Evolutionary conservation across 1,140 invertebrate genomes (phyloP), one percentile per base, ranked within the genome.

Genomic region (Helicoverpa armigera): DNA sequence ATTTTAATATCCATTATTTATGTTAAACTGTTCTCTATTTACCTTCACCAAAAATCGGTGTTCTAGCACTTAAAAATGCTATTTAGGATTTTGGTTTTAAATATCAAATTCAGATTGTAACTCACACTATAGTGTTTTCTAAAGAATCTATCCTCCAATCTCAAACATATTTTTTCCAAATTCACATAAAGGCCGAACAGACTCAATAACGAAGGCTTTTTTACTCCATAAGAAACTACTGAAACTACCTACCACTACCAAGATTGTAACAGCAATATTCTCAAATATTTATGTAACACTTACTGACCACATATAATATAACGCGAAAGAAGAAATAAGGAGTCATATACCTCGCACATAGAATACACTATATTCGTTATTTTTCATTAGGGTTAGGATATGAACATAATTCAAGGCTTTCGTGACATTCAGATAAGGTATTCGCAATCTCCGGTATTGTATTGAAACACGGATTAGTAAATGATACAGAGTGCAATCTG

Each of bases 281-380:
- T n/a, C 23, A n/a, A 18, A 53, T 54, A 72, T 51, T 54, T 54
- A 70, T 53, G 23, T 54, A 54, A 29, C 69, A 53, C 69, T 51
- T 72, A 72, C 53, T 72, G 69, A 54, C 69, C 69, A 29, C 0
- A 53, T 48, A 23, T 23, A 18, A 23, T 23, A 23, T 23, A 23
- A 23, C 23, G 23, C 2, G 23, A 23, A 67, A 5, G 12, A 51
- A 53, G 3, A 70, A 51, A 51, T 13, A 70, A 5, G 69, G 18
- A 54, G 12, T 53, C 23, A 31, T 14, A 53, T 72, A 54, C 3
- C 50, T 2, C 23, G 3, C 5, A 43, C 35, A 43, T 43, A 43
- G 14, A 23, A 72, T 29, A 65, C 48, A 65, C 14, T 43, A 31
- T 23, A 72, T 54, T 54, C 54, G 50, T 72, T 72, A 72, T 72